These are phyloP conservation scores for Platysternon megacephalum DNA, from an alignment of 2,113 vertebrate genomes.

Conservation along the genomic window DNA sequence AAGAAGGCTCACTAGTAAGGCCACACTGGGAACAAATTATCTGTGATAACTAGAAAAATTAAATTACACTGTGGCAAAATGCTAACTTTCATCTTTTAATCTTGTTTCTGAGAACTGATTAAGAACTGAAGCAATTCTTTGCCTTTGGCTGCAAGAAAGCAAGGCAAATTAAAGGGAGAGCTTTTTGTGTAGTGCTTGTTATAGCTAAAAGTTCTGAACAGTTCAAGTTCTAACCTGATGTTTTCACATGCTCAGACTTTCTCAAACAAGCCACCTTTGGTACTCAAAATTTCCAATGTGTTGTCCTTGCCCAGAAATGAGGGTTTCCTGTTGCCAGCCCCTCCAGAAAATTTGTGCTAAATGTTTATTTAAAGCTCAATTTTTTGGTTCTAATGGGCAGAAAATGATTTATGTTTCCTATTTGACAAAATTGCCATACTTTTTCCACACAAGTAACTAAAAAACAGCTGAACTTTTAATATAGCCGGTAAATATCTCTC, in stretches of 20 bases:
- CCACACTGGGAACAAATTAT: background rate
- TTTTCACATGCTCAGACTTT: background rate
- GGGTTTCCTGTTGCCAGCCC: background rate
- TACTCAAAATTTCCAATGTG: background rate
- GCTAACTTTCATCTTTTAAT: background rate
- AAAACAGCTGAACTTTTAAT: background rate
- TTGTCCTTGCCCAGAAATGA: background rate
- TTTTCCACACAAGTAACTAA: fast-evolving
- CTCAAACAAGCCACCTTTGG: background rate
- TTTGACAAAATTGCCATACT: background rate
- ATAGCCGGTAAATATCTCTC: background rate
- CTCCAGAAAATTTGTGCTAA: background rate
- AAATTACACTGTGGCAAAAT: background rate
- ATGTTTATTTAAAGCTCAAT: background rate
- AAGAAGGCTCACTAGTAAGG: background rate
- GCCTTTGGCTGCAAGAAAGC: background rate
- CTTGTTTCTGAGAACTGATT: slow-evolving; percentile 19
- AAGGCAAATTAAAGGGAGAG: background rate
- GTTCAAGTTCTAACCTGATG: background rate
- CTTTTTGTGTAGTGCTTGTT: background rate
- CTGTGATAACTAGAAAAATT: slow-evolving; percentile 9
- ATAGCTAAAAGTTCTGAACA: background rate
- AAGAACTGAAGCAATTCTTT: background rate
- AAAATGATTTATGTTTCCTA: background rate
- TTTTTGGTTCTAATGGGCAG: background rate